These are phyloP conservation scores for Prietella phreatophila DNA, from an alignment of 2,113 vertebrate genomes.

Conservation along the genomic window DNA sequence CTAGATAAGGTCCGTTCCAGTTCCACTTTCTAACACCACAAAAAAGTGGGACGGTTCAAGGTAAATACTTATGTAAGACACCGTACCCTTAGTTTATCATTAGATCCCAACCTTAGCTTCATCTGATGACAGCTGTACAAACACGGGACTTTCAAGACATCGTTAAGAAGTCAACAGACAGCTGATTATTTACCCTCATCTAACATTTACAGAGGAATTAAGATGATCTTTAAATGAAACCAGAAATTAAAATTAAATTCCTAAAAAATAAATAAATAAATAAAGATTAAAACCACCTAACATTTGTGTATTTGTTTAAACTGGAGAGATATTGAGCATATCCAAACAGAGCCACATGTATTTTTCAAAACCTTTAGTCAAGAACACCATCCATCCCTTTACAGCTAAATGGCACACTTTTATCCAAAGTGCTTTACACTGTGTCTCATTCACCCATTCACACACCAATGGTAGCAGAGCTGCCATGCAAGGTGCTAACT, in stretches of 20 bases:
- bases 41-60: background rate
- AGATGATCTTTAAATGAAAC: background rate
- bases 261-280: background rate
- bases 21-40: background rate
- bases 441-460: too few species aligned
- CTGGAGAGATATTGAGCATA: background rate
- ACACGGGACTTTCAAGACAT: background rate
- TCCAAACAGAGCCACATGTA: background rate
- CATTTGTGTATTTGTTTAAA: background rate
- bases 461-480: too few species aligned
- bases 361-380: background rate
- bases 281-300: background rate
- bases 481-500: too few species aligned
- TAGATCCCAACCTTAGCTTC: background rate
- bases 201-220: background rate
- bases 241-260: background rate
- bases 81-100: background rate
- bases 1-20: background rate
- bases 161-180: background rate
- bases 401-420: too few species aligned
- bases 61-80: background rate
- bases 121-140: background rate
- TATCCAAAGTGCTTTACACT: too few species aligned
- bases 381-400: background rate
- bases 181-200: background rate